Percentiles rank a stretch among this genome's conserved stretches.
phyloP scores from a whole-genome alignment of 2,113 vertebrate species.

The Bambusicola thoracicus region DNA sequence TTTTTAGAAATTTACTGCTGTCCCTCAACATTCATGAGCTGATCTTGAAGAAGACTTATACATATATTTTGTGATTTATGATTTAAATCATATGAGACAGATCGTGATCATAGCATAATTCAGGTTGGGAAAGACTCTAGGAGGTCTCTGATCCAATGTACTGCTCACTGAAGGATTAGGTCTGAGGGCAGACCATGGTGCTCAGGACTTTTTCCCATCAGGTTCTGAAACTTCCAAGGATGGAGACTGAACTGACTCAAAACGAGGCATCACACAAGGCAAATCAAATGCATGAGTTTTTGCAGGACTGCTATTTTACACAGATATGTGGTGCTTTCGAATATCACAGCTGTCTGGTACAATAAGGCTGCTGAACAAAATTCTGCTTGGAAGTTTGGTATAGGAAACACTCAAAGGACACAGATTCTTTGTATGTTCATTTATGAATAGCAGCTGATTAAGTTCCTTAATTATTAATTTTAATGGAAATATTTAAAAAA shows the following conservation, averaged over 20 bases:
- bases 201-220: background rate
- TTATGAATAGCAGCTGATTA: background rate
- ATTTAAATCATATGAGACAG: background rate
- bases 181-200: background rate
- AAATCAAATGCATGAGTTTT: background rate
- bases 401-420: background rate
- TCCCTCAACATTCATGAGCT: background rate
- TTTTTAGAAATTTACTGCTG: background rate
- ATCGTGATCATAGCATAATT: background rate
- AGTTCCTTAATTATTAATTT: background rate
- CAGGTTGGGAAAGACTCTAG: background rate
- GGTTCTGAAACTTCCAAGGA: background rate
- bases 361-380: background rate
- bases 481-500: background rate
- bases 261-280: background rate
- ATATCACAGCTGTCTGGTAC: background rate
- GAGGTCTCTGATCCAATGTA: background rate
- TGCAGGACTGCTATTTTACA: background rate
- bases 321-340: background rate
- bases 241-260: background rate
- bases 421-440: rapidly evolving
- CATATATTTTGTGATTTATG: background rate
- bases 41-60: background rate
- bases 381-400: background rate
- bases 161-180: background rate